phyloP scores from a whole-genome alignment of 2,888 invertebrate genomes.

The Eugnorisma glareosa region DNA sequence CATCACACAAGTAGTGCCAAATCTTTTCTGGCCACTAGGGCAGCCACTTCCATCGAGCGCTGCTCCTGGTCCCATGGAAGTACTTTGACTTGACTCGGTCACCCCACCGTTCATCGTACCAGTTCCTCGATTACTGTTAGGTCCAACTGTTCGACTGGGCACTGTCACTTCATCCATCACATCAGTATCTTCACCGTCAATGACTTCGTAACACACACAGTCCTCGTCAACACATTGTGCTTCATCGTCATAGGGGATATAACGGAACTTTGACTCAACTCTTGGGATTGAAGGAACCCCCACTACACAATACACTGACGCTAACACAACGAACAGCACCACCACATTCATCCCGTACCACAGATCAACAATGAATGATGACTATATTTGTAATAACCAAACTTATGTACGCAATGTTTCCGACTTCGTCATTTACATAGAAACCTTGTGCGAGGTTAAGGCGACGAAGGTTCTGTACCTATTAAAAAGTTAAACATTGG shows the following conservation, averaged over 20 bases:
- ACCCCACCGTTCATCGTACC: slow-evolving; percentile 9
- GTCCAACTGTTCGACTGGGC: background rate
- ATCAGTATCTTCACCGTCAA: slow-evolving; percentile 3
- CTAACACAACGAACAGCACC: slow-evolving; percentile 24
- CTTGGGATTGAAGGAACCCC: background rate
- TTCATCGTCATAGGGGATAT: slow-evolving; percentile 20
- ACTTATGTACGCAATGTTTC: slow-evolving; percentile 45
- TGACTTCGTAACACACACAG: slow-evolving; percentile 40
- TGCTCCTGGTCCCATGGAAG: slow-evolving; percentile 8
- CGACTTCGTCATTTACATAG: slow-evolving; percentile 46
- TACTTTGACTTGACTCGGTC: background rate
- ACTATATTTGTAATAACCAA: slow-evolving; percentile 42
- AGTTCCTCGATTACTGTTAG: slow-evolving; percentile 15
- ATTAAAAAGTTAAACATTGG: slow-evolving; percentile 14
- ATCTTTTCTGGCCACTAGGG: background rate
- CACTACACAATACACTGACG: slow-evolving; percentile 21
- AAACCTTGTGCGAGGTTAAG: slow-evolving; percentile 49
- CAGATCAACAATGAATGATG: slow-evolving; percentile 44
- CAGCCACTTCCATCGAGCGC: slow-evolving; percentile 2
- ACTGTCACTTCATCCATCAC: background rate
- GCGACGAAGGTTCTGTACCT: slow-evolving; percentile 49
- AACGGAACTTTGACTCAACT: slow-evolving; percentile 11
- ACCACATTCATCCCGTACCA: slow-evolving; percentile 48
- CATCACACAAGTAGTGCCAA: slow-evolving; percentile 21
- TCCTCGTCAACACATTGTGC: slow-evolving; percentile 32